These are phyloP conservation scores for Paramormyrops kingsleyae DNA, from an alignment of 2,113 vertebrate species.

Conservation along the genomic window DNA sequence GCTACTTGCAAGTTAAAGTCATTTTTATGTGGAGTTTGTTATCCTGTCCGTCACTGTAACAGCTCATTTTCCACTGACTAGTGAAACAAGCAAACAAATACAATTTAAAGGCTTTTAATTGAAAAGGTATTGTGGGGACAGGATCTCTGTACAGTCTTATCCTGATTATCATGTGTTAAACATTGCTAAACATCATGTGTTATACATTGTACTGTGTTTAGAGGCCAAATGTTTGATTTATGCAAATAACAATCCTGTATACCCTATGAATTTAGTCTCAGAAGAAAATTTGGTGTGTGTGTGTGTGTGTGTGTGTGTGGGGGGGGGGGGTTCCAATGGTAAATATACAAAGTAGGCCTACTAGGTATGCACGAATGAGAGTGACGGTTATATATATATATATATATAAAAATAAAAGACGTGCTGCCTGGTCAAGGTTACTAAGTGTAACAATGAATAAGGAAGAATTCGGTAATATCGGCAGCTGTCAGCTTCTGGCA, in stretches of 20 bases:
- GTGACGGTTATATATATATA: neutral
- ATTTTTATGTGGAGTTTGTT: neutral
- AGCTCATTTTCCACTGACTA: neutral
- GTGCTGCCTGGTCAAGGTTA: neutral
- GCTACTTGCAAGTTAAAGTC: neutral
- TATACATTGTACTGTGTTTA: neutral
- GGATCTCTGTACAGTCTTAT: neutral
- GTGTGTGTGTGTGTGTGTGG: too few species aligned
- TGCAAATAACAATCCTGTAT: neutral
- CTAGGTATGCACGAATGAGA: neutral
- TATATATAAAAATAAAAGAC: neutral
- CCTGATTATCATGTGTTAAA: neutral
- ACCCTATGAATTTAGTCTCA: neutral
- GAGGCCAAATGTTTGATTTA: neutral
- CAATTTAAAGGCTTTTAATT: neutral
- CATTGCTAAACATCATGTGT: neutral
- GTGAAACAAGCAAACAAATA: neutral
- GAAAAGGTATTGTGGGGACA: neutral
- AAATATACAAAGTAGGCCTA: too few species aligned
- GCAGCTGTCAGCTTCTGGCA: neutral
- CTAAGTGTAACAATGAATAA: neutral
- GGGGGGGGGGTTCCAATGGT: neutral
- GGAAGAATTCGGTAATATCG: neutral
- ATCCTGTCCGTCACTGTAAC: neutral
- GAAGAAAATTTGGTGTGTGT: neutral